Conservation (phyloP, 2,888 invertebrate genomes). For the Leptothorax acervorum region DNA sequence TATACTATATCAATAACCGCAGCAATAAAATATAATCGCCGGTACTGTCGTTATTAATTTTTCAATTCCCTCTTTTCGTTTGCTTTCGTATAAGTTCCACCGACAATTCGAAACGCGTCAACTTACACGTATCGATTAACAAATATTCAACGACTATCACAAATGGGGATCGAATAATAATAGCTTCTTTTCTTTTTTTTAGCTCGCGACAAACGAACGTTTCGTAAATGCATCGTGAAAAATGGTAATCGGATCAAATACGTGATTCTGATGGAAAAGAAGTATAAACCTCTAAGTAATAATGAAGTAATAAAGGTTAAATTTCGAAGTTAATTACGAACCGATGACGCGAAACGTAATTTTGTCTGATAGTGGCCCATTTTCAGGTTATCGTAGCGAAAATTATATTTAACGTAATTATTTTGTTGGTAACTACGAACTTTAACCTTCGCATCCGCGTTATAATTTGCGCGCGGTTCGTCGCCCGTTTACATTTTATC, state of each 20-base stretch:
- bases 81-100: slow-evolving; percentile 40
- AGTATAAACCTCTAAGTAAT: slow-evolving; percentile 36
- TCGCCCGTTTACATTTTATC: slow-evolving; percentile 39
- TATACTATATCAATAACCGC: slow-evolving; percentile 52
- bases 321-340: slow-evolving; percentile 51
- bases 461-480: slow-evolving; percentile 41
- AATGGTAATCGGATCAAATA: slow-evolving; percentile 38
- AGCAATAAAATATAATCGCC: slow-evolving; percentile 49
- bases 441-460: slow-evolving; percentile 46
- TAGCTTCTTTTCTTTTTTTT: slow-evolving; percentile 8
- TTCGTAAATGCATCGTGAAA: slow-evolving; percentile 30
- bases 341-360: slow-evolving; percentile 50
- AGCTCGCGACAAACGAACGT: slow-evolving; percentile 5
- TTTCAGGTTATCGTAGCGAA: slow-evolving; percentile 46
- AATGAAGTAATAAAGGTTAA: slow-evolving; percentile 41
- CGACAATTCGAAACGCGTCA: slow-evolving; percentile 45
- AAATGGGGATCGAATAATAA: slow-evolving; percentile 46
- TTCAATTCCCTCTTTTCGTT: slow-evolving; percentile 50
- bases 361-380: slow-evolving; percentile 46
- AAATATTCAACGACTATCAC: slow-evolving; percentile 42
- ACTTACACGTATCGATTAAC: slow-evolving; percentile 50
- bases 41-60: slow-evolving; percentile 45
- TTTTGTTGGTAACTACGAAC: slow-evolving; percentile 54
- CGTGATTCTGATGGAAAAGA: slow-evolving; percentile 17
- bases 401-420: slow-evolving; percentile 51